phyloP scores from a whole-genome alignment of 2,797 vertebrate genomes.

The Dendrocincla tyrannina region DNA sequence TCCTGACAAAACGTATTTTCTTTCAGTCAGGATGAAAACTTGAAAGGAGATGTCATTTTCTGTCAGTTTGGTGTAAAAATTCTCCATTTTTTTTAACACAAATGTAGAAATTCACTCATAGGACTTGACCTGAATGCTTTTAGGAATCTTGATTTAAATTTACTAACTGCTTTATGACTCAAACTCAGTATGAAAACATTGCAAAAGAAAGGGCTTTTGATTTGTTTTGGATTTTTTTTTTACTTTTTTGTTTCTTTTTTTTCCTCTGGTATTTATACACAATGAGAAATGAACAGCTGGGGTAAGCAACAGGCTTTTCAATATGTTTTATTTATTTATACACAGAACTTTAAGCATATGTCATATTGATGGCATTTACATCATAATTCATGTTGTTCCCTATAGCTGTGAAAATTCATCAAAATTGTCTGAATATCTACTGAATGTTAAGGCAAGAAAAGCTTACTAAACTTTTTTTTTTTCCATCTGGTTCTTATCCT shows the following conservation, averaged over 20 bases:
- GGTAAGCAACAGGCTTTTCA: constrained; percentile 73
- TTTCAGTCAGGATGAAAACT: not conserved
- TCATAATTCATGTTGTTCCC: constrained; percentile 78
- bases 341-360: constrained; percentile 76
- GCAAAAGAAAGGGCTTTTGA: not conserved
- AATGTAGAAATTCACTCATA: not conserved
- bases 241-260: not conserved
- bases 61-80: not conserved
- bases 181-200: constrained; percentile 58
- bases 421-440: constrained; percentile 68
- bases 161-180: constrained; percentile 66
- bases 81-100: not conserved
- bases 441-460: constrained; percentile 54
- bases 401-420: constrained; percentile 75
- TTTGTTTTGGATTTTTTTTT: not conserved
- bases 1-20: not conserved
- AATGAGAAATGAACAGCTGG: constrained; percentile 77
- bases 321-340: constrained; percentile 80
- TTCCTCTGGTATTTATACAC: constrained; percentile 53
- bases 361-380: constrained; percentile 79
- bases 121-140: constrained; percentile 22
- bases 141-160: constrained; percentile 27
- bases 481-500: constrained; percentile 71
- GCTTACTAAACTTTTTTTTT: constrained; percentile 66
- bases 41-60: not conserved